phyloP scores from a whole-genome alignment of 2,888 invertebrate genomes.

The Tenthredo notha region DNA sequence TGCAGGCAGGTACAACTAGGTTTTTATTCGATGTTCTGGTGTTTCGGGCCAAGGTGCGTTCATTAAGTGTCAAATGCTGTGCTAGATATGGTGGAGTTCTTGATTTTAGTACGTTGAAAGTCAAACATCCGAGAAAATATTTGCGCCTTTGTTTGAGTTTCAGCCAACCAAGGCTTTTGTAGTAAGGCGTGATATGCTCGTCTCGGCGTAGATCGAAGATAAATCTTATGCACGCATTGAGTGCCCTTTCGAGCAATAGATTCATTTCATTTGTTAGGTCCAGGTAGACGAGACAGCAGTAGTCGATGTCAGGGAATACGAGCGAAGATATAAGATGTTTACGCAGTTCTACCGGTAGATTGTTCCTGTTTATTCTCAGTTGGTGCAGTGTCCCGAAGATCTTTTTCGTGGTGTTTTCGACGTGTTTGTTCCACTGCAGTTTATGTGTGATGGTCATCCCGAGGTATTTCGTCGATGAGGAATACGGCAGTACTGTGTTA shows the following conservation, averaged over 20 bases:
- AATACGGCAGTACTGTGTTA: too few species aligned
- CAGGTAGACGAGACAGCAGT: conserved; percentile 41
- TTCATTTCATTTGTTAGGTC: conserved; percentile 27
- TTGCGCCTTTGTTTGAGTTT: background rate
- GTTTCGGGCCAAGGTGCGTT: too few species aligned
- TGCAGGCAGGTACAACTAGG: too few species aligned
- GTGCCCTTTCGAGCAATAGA: background rate
- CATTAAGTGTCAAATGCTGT: background rate
- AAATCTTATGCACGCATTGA: conserved; percentile 42
- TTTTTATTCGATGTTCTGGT: too few species aligned
- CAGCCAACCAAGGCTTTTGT: conserved; percentile 23
- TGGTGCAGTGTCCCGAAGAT: background rate
- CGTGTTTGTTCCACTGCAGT: too few species aligned
- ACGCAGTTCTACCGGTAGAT: background rate
- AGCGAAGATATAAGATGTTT: conserved; percentile 2
- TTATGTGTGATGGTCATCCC: too few species aligned
- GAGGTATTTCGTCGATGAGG: too few species aligned
- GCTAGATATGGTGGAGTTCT: background rate
- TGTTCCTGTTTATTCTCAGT: background rate
- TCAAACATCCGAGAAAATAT: conserved; percentile 28
- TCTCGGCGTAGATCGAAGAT: conserved; percentile 1
- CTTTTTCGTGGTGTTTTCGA: too few species aligned
- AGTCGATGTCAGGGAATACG: background rate
- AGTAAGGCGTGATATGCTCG: conserved; percentile 5
- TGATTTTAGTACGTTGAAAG: background rate